Evolutionary conservation across 2,888 invertebrate species (phyloP).

Genomic region (Amiota mariae): DNA sequence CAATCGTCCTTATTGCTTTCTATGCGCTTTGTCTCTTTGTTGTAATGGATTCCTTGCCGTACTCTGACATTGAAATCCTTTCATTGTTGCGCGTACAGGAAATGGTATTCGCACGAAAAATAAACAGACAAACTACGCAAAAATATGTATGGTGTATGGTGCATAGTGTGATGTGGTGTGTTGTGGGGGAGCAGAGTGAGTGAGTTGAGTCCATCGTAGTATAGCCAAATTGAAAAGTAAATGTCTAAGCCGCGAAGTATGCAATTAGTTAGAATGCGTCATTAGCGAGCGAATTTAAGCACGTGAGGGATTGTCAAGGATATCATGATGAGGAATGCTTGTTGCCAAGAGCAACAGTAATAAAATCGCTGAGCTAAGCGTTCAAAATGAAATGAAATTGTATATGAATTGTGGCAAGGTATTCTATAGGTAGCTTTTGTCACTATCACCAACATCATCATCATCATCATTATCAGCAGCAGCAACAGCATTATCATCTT

Average conservation of each 20-base stretch:
- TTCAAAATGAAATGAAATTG: too few relatives aligned
- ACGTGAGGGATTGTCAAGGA: not conserved
- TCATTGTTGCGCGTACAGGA: conserved; percentile 48
- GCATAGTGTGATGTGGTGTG: too few relatives aligned
- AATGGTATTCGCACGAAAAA: conserved; percentile 41
- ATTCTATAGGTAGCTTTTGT: not conserved
- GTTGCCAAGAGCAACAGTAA: conserved; percentile 36
- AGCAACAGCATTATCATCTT: not conserved
- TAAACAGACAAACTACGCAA: conserved; percentile 1
- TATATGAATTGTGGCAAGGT: not conserved
- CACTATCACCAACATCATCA: conserved; percentile 9
- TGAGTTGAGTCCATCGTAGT: not conserved
- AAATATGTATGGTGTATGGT: too few relatives aligned
- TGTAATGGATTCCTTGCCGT: conserved; percentile 46
- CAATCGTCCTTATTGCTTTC: not conserved
- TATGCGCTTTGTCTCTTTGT: conserved; percentile 31
- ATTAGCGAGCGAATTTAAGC: not conserved
- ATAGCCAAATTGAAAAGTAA: conserved; percentile 12
- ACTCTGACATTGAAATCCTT: conserved; percentile 62
- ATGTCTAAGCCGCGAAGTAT: conserved; percentile 17
- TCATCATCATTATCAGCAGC: conserved; percentile 6
- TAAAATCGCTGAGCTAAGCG: too few relatives aligned
- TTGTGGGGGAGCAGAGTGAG: too few relatives aligned
- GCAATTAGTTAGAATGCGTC: conserved; percentile 3
- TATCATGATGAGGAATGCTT: not conserved